phyloP scores from a whole-genome alignment of 2,888 invertebrate genomes.

The Xanthorhoe designata region DNA sequence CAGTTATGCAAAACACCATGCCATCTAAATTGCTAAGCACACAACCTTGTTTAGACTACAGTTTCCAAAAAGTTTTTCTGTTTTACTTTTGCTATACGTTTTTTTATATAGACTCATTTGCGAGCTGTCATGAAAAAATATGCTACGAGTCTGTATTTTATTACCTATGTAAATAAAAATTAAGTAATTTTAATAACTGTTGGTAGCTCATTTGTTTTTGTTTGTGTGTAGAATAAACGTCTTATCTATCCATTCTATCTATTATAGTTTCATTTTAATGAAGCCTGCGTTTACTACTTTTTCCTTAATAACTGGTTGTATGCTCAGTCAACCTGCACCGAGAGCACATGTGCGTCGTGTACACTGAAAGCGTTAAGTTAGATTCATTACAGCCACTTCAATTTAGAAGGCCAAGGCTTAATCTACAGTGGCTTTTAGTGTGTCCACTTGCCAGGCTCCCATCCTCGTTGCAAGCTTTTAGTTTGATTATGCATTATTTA shows the following conservation, averaged over 20 bases:
- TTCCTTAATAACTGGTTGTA: too few relatives aligned
- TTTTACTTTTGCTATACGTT: not conserved
- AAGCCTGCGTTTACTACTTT: too few relatives aligned
- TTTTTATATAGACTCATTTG: not conserved
- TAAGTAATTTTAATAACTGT: too few relatives aligned
- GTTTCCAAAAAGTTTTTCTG: not conserved
- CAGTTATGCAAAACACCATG: conserved; percentile 35
- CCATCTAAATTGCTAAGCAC: conserved; percentile 43
- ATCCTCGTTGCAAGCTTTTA: conserved; percentile 59
- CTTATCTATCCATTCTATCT: too few relatives aligned
- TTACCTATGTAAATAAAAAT: too few relatives aligned
- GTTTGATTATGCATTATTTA: conserved; percentile 61
- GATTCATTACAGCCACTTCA: not conserved
- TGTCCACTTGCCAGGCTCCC: conserved; percentile 46
- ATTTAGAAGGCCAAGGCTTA: not conserved
- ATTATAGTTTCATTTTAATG: too few relatives aligned
- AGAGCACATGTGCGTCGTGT: too few relatives aligned
- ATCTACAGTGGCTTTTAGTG: conserved; percentile 47
- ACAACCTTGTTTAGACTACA: not conserved
- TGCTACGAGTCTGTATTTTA: too few relatives aligned
- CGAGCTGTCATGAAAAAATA: too few relatives aligned
- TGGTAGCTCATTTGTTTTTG: too few relatives aligned
- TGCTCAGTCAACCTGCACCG: too few relatives aligned
- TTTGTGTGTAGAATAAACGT: too few relatives aligned
- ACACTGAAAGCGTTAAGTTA: not conserved